phyloP scores from a whole-genome alignment of 2,888 invertebrate genomes.

The Melieria picta region DNA sequence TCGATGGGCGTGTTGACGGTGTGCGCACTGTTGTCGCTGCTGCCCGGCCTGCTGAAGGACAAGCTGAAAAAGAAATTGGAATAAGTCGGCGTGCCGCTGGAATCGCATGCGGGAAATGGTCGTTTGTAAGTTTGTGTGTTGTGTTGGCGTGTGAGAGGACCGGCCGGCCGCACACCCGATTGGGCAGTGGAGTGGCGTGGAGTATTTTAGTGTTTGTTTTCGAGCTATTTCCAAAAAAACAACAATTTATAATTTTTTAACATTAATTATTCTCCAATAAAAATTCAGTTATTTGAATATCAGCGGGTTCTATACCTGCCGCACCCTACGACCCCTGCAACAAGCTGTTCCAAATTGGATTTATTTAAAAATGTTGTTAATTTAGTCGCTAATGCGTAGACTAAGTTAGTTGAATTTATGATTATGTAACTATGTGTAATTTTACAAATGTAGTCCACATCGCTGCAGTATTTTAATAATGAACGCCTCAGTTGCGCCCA shows the following conservation, averaged over 20 bases:
- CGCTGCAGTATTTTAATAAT: not conserved
- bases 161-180: not conserved
- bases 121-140: not conserved
- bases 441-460: not conserved
- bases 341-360: too few relatives aligned
- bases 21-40: slow-evolving; percentile 84
- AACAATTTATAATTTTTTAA: not conserved
- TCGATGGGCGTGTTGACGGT: slow-evolving; percentile 81
- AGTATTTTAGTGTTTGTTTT: not conserved
- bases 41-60: slow-evolving; percentile 89
- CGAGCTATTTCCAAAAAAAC: not conserved
- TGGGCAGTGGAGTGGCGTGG: not conserved
- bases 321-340: too few relatives aligned
- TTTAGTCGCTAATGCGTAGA: not conserved
- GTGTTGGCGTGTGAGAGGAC: not conserved
- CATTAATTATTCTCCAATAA: too few relatives aligned
- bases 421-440: not conserved
- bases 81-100: slow-evolving; percentile 60
- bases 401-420: not conserved
- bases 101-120: not conserved
- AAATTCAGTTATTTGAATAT: too few relatives aligned
- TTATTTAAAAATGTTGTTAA: too few relatives aligned
- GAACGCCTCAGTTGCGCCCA: not conserved
- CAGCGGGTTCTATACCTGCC: too few relatives aligned
- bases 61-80: slow-evolving; percentile 82